Evolutionary conservation across 1,140 invertebrate species (phyloP), one percentile per base, ranked within the genome.

Genomic region (Anoplophora glabripennis): DNA sequence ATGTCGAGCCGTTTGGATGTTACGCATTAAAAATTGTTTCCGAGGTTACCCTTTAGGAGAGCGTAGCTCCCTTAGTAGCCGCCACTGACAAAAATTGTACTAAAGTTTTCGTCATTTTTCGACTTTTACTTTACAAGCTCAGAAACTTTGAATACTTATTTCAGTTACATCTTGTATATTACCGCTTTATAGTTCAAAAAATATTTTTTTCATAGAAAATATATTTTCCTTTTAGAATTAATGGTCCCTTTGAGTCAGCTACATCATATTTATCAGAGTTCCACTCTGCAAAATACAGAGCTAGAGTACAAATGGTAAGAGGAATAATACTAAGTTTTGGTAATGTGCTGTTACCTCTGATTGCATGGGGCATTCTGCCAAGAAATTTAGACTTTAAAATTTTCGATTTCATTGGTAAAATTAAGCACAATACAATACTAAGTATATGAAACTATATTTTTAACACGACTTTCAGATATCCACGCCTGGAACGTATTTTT

Each of bases 401-500:
- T 8, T 53, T 57, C 40, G 55, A 56, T 9, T 46, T 56, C 3
- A 14, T 57, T 45, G 55, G 59, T 62, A 55, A 59, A 14, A 42
- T 41, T 11, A 7, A n/a, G n/a, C 7, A 3, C 2, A n/a, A n/a
- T 17, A 12, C 40, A 40, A 40, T 8, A 40, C 11, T 40, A n/a
- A n/a, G 2, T 40, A 40, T 40, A n/a, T 40, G 2, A 40, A 4
- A 8, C 4, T 46, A 14, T 4, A 46, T 12, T 46, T 46, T 46
- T 46, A 1, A 3, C 10, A 12, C 46, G 38, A 12, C 33, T 65
- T 61, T 84, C 17, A 81, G 63, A 59, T 33, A 61, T 65, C 28
- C 63, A 89, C 70, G 86, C 86, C 1, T 94, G 90, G 90, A 84
- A 91, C 57, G 76, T 93, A 5, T 93, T 87, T 73, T 75, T 93